Evolutionary conservation across 2,797 vertebrate genomes (phyloP).

Genomic region (Antrozous pallidus): DNA sequence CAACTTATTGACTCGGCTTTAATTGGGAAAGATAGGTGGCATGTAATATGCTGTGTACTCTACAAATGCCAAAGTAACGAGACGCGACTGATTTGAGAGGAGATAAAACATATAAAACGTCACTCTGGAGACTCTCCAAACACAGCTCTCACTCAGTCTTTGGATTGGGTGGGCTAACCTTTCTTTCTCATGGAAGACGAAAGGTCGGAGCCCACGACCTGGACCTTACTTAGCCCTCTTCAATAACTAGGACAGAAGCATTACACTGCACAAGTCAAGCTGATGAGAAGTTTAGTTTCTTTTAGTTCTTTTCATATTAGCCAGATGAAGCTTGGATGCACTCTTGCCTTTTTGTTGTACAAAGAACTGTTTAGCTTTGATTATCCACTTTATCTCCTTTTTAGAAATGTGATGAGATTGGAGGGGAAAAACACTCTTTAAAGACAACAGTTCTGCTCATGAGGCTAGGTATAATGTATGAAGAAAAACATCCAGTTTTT

Average conservation of each 20-base stretch:
- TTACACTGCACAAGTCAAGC: neutral
- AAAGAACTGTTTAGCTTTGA: conserved; percentile 54
- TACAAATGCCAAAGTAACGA: neutral
- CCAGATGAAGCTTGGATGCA: neutral
- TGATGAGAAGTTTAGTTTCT: conserved; percentile 21
- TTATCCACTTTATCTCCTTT: neutral
- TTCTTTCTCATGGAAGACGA: conserved; percentile 20
- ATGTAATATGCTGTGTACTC: neutral
- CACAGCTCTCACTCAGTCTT: conserved; percentile 54
- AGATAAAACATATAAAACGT: neutral
- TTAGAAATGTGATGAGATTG: neutral
- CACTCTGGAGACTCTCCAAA: neutral
- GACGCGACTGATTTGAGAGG: neutral
- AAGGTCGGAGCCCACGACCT: conserved; percentile 27
- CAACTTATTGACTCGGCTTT: neutral
- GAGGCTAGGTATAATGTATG: neutral
- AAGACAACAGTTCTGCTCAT: neutral
- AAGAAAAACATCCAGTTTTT: conserved; percentile 31
- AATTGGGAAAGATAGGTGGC: neutral
- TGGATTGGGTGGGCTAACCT: neutral
- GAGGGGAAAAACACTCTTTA: neutral
- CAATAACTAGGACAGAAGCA: conserved; percentile 59
- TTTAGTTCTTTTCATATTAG: conserved; percentile 20
- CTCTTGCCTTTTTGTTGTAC: neutral
- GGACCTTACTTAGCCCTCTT: conserved; percentile 44